Conservation (phyloP, 2,113 vertebrate genomes). For the Maccullochella peelii region DNA sequence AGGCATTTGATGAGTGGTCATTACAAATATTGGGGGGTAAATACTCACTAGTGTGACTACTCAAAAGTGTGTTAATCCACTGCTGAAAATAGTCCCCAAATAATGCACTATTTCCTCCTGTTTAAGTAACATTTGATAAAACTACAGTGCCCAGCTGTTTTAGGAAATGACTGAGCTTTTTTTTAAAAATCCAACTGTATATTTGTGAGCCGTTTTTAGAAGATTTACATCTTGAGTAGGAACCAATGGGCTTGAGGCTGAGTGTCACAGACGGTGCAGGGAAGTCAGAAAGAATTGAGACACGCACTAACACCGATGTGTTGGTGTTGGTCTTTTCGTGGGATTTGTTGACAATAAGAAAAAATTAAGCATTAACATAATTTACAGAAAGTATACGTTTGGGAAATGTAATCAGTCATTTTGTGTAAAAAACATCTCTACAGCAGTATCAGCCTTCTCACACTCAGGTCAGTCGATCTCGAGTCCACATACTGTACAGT, state of each 20-base stretch:
- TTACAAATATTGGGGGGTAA: background rate
- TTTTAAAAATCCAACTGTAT: background rate
- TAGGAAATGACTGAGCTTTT: background rate
- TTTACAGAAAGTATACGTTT: background rate
- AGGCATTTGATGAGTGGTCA: background rate
- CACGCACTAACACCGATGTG: background rate
- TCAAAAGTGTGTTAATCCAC: too few relatives aligned
- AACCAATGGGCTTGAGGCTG: background rate
- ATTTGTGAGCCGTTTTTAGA: background rate
- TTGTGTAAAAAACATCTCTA: background rate
- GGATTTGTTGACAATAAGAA: background rate
- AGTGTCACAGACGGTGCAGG: background rate
- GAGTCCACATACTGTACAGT: background rate
- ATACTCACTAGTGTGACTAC: too few relatives aligned
- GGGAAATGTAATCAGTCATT: background rate
- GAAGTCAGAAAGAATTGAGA: background rate
- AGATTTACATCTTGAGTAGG: too few relatives aligned
- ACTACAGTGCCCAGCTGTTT: background rate
- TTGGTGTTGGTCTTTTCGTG: conserved; percentile 2
- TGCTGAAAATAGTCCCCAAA: too few relatives aligned
- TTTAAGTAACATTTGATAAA: background rate
- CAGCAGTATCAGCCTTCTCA: background rate
- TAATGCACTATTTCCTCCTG: background rate
- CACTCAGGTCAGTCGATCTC: too few relatives aligned
- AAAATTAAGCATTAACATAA: background rate